Percentiles rank a stretch among this genome's conserved stretches.
phyloP scores from a whole-genome alignment of 2,888 invertebrate species.

The Hemicrepidius hirtus region DNA sequence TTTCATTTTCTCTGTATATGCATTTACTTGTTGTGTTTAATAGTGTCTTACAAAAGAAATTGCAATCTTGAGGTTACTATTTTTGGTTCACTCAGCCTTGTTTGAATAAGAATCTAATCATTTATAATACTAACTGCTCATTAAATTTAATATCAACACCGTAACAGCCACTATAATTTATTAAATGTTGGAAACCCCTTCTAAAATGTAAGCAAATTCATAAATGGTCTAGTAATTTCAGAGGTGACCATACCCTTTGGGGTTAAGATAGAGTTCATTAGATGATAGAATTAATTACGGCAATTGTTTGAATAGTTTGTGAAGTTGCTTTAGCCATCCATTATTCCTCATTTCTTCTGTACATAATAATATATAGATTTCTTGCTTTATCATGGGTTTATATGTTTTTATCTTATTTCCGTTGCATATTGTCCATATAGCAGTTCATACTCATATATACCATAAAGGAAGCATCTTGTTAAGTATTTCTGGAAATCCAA shows the following conservation, averaged over 20 bases:
- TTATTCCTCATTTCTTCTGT: no score
- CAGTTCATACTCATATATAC: no score
- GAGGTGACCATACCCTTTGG: conserved; percentile 32
- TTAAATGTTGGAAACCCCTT: conserved; percentile 24
- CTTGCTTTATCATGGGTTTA: no score
- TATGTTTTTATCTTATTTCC: no score
- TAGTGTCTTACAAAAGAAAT: no score
- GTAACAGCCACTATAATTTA: conserved; percentile 14
- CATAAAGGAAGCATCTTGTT: no score
- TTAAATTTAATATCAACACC: conserved; percentile 31
- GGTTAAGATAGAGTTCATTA: conserved; percentile 36
- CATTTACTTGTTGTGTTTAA: neutral
- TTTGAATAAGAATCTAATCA: neutral
- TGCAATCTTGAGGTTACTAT: no score
- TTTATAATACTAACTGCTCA: neutral
- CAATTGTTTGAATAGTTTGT: conserved; percentile 27
- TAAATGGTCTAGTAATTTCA: conserved; percentile 25
- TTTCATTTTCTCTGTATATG: neutral
- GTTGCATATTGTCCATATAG: no score
- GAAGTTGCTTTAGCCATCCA: no score
- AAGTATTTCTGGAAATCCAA: no score
- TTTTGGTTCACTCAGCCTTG: no score
- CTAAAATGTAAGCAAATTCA: conserved; percentile 28
- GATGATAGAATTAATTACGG: conserved; percentile 28
- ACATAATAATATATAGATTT: neutral